These are phyloP conservation scores for Polydrusus cervinus DNA, from an alignment of 2,888 invertebrate species.

Conservation along the genomic window DNA sequence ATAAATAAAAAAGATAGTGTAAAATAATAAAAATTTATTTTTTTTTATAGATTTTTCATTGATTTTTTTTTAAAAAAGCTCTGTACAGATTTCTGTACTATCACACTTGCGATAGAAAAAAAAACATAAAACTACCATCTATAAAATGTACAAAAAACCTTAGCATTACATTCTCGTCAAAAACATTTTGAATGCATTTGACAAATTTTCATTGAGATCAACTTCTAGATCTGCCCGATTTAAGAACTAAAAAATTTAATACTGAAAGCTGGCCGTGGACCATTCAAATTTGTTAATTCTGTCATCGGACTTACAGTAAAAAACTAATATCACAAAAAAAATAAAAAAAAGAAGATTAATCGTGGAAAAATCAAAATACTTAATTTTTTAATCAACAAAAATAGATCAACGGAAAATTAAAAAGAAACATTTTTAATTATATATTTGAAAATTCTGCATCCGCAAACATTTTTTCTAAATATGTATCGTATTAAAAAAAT, in stretches of 20 bases:
- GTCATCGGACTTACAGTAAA: conserved; percentile 52
- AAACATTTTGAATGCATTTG: conserved; percentile 41
- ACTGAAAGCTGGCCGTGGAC: conserved; percentile 31
- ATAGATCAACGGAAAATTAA: conserved; percentile 13
- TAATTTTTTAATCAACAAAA: conserved; percentile 43
- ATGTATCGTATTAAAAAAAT: too few species aligned
- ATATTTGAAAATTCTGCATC: too few species aligned
- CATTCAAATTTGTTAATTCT: conserved; percentile 43
- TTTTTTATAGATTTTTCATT: conserved; percentile 41
- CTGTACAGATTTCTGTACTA: conserved; percentile 52
- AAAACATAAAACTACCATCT: conserved; percentile 53
- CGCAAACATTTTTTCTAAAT: too few species aligned
- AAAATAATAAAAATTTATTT: conserved; percentile 49
- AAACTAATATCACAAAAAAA: conserved; percentile 61
- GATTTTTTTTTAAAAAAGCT: conserved; percentile 51
- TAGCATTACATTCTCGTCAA: conserved; percentile 48
- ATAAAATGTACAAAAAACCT: conserved; percentile 53
- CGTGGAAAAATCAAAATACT: conserved; percentile 50
- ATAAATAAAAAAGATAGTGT: conserved; percentile 23
- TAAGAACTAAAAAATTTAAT: conserved; percentile 49
- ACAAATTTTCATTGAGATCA: conserved; percentile 51
- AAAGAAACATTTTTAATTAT: too few species aligned
- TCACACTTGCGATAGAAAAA: conserved; percentile 54
- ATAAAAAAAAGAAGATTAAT: conserved; percentile 38
- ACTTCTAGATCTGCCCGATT: conserved; percentile 37